A percentile compares a stretch with the other conserved stretches of the same genome.
Conservation (phyloP, 2,113 vertebrate species). For the Urocolius indicus region DNA sequence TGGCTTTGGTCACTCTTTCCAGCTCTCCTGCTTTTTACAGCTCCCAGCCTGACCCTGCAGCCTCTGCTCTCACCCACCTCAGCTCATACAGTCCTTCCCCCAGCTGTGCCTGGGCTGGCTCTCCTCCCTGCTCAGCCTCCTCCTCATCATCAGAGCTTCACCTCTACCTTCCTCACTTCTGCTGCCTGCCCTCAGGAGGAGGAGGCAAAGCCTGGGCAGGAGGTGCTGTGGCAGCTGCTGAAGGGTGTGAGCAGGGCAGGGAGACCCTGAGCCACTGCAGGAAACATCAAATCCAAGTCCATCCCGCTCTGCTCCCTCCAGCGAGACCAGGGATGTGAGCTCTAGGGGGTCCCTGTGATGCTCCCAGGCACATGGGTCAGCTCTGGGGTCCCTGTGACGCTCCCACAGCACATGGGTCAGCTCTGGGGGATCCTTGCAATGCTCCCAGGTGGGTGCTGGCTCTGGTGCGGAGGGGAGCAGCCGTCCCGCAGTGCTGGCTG, state of each 20-base stretch:
- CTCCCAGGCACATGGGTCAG: no score
- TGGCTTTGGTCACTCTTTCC: no score
- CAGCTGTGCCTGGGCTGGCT: background rate
- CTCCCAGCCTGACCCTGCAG: background rate
- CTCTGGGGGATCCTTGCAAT: background rate
- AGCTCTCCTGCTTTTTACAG: background rate
- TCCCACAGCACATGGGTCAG: fast-evolving
- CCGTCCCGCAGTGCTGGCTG: no score
- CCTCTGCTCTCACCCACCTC: background rate
- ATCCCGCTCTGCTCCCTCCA: no score
- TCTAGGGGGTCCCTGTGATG: no score
- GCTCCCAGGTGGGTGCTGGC: background rate
- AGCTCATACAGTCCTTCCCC: background rate
- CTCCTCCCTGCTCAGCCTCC: background rate
- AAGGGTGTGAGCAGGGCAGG: background rate
- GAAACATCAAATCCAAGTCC: background rate
- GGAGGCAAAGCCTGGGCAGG: background rate
- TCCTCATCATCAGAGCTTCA: background rate
- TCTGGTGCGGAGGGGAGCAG: background rate
- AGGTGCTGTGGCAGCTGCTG: background rate
- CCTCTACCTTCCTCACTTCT: background rate
- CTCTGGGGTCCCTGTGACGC: no score
- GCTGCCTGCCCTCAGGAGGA: background rate
- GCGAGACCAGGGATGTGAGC: no score
- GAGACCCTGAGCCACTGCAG: background rate